Conservation (phyloP, 2,113 vertebrate genomes). For the Rhinolophus sinicus region DNA sequence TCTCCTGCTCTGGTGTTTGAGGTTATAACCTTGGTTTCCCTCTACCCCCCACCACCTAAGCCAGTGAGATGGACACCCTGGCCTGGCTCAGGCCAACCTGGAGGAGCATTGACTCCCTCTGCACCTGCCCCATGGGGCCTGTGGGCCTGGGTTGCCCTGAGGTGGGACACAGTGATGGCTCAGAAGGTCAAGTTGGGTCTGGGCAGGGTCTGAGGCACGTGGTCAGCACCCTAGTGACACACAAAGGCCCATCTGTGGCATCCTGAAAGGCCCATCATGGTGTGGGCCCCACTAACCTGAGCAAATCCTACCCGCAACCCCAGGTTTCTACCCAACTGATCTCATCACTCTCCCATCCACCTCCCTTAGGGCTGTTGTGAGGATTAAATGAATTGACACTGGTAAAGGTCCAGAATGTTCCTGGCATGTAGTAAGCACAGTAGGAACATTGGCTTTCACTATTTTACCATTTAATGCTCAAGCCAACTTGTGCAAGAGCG, state of each 20-base stretch:
- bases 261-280: fast-evolving
- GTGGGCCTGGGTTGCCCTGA: too few species aligned
- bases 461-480: background rate
- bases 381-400: background rate
- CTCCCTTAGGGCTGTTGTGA: background rate
- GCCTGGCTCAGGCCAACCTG: background rate
- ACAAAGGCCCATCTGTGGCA: fast-evolving
- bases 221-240: fast-evolving
- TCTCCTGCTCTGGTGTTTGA: background rate
- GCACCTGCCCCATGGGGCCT: background rate
- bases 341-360: background rate
- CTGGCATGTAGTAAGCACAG: background rate
- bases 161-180: background rate
- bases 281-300: background rate
- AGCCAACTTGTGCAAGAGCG: too few species aligned
- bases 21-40: background rate
- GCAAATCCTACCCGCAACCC: background rate
- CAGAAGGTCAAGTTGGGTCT: background rate
- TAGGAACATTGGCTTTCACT: background rate
- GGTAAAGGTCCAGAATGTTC: background rate
- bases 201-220: background rate
- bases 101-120: background rate
- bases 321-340: background rate
- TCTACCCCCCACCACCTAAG: background rate
- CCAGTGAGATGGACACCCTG: too few species aligned